Base-by-base conservation (phyloP, 2,113 vertebrate genomes). In the Apus apus region DNA sequence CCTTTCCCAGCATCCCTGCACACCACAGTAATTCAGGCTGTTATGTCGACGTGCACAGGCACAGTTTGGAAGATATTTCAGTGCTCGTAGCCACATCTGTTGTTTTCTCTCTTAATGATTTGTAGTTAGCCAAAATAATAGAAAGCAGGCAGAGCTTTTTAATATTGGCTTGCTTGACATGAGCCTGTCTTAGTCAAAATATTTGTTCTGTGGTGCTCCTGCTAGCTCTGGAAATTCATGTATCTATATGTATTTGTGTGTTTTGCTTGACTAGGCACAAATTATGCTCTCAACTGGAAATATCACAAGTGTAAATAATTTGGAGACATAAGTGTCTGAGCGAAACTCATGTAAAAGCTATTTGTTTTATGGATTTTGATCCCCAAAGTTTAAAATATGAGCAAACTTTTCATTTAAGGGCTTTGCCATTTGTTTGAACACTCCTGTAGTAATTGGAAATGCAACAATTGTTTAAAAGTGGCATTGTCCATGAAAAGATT, bases 381-480 rank as follows among this genome's bases (percentile, higher is more conserved):
- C 97, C 96, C 96, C 91, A 40, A 74, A 97, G 95, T 98, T 97
- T 97, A 97, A 98, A 98, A 98, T 98, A 98, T 97, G 98, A 98
- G 97, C 97, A 98, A 97, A 98, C 97, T 98, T 98, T 98, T 98
- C 97, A 93, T 90, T 94, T 96, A 96, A 97, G 97, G 95, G 94
- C 97, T 97, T 93, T 96, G 94, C 96, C 97, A 97, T 98, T 98
- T 98, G 97, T 98, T 98, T 98, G 98, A 98, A 98, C 97, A 98
- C 97, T 98, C 97, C 96, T 98, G 97, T 96, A 97, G 97, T 98
- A 98, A 98, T 98, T 98, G 98, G 98, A 98, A 98, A 98, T 98
- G 98, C 98, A 98, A 98, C 98, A 98, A 98, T 98, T 98, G 98
- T 98, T 98, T 98, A 98, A 98, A 98, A 98, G 98, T 98, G 97